phyloP scores from a whole-genome alignment of 1,140 invertebrate species.

The Ooceraea biroi region DNA sequence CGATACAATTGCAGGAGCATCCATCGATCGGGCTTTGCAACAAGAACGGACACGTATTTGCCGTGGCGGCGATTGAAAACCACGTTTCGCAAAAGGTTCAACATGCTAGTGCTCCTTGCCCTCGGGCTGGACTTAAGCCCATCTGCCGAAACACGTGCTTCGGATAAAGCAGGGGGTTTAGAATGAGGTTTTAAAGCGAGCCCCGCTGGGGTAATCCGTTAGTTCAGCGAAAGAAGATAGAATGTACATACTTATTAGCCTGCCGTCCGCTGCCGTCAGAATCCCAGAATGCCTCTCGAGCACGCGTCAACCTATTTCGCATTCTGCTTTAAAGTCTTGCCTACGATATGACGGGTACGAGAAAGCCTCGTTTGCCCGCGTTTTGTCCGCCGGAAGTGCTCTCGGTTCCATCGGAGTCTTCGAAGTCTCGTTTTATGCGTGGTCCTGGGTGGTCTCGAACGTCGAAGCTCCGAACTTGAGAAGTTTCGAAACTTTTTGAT shows the following conservation, averaged over 20 bases:
- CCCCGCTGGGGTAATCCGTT: slow-evolving; percentile 62
- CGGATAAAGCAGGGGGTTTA: slow-evolving; percentile 71
- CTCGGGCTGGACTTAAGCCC: slow-evolving; percentile 75
- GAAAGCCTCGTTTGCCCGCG: neutral
- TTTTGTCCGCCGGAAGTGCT: neutral
- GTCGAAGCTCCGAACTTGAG: neutral
- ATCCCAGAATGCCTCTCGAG: slow-evolving; percentile 54
- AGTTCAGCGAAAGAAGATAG: slow-evolving; percentile 63
- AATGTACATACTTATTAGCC: slow-evolving; percentile 62
- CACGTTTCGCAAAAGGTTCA: slow-evolving; percentile 49
- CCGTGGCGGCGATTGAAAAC: neutral
- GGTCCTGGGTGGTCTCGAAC: neutral
- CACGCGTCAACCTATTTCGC: slow-evolving; percentile 50
- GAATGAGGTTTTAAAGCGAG: slow-evolving; percentile 49
- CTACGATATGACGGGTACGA: neutral
- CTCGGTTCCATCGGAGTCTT: neutral
- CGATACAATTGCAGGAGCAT: too few relatives aligned
- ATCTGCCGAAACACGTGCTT: slow-evolving; percentile 81
- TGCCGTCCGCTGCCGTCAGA: neutral
- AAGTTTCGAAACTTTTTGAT: neutral
- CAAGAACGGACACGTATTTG: neutral
- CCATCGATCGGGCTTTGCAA: too few relatives aligned
- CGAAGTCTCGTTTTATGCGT: neutral
- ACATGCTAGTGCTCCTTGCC: slow-evolving; percentile 60
- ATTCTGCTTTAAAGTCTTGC: neutral